Percentiles rank a stretch among this genome's conserved stretches.
Conservation (phyloP, 2,113 vertebrate species). For the Barbus barbus region DNA sequence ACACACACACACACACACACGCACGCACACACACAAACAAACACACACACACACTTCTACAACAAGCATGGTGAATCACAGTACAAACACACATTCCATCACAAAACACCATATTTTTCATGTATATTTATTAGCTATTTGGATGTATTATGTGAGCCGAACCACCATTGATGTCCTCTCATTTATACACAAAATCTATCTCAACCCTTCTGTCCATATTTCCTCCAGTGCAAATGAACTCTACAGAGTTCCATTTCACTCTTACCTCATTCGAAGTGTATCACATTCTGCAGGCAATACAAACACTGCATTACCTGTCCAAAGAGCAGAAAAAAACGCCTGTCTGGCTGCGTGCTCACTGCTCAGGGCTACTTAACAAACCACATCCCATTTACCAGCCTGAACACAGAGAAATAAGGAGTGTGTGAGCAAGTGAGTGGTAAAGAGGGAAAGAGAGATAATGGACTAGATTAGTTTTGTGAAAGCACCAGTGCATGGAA, state of each 20-base stretch:
- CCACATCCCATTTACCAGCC: constrained; percentile 1
- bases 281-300: constrained; percentile 3
- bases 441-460: neutral
- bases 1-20: neutral
- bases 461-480: neutral
- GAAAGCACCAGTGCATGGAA: neutral
- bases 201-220: constrained; percentile 5
- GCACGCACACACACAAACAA: neutral
- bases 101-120: neutral
- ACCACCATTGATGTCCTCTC: neutral
- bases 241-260: constrained; percentile 10
- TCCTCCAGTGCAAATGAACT: neutral
- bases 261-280: constrained; percentile 19
- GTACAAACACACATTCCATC: neutral
- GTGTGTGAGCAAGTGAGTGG: no score
- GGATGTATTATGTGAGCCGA: neutral
- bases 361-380: constrained; percentile 6
- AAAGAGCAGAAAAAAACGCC: constrained; percentile 26
- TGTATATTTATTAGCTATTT: neutral
- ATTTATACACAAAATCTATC: neutral
- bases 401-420: neutral
- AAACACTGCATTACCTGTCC: constrained; percentile 27
- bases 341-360: neutral
- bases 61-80: neutral
- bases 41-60: neutral